Base-by-base conservation (phyloP, 1,140 invertebrate genomes). In the Drosophila tani region DNA sequence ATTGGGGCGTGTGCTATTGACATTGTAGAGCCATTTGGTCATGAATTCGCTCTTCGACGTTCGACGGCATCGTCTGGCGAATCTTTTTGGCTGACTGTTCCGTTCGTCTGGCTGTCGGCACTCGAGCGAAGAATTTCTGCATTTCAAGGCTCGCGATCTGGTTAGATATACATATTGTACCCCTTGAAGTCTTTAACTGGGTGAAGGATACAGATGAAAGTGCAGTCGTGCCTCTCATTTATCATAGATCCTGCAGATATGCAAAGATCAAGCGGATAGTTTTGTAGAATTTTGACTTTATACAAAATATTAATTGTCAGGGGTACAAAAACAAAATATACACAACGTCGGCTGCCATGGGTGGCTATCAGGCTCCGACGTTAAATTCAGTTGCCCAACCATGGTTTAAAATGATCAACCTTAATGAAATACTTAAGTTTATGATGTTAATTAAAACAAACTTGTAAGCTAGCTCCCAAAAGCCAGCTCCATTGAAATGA, bases 1-100 rank as follows among this genome's bases (percentile, higher is more conserved):
- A 49, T 58, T 65, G 73, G 71, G 70, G 81, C 76, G 62, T 67
- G 53, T 82, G 79, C 50, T 65, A 86, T 86, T 87, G 83, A 88
- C 83, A 87, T 87, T 87, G 82, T 15, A 73, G 15, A 24, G 50
- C 79, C 73, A 62, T 59, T 70, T 77, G 82, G 65, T 87, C 76
- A 76, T 69, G 79, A 80, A 73, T 76, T 60, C 68, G 15, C 41
- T 24, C 19, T 27, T 17, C n/a, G 45, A n/a, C 43, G 38, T 45
- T 53, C 14, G 38, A 21, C 45, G 46, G 9, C 46, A 53, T 75
- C 53, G 38, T 69, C 60, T 69, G 64, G 49, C 32, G 15, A 55
- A n/a, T 56, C 38, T 38, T 53, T 63, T 65, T 57, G 62, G 62
- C 67, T 38, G 63, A 19, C 29, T 63, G 40, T 29, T 66, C 35